A percentile compares a stretch with the other conserved stretches of the same genome.
Evolutionary conservation across 1,140 invertebrate genomes (phyloP).

Genomic region (Drosophila pachea): DNA sequence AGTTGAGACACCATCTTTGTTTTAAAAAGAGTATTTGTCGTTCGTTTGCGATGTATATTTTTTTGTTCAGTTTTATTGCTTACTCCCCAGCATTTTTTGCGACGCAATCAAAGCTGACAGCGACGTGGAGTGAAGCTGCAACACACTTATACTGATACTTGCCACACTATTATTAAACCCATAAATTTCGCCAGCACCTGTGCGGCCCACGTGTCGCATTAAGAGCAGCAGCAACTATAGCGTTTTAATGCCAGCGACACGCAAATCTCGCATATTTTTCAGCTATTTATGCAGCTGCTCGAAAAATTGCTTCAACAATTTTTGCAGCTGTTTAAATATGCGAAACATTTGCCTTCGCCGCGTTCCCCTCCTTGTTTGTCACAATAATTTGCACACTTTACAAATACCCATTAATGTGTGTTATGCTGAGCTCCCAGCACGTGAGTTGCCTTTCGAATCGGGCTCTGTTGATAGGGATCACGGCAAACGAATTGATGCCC

Average conservation of each 20-base stretch:
- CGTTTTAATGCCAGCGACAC: conserved; percentile 25
- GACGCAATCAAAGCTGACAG: conserved; percentile 29
- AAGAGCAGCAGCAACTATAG: conserved; percentile 6
- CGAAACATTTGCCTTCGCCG: conserved; percentile 37
- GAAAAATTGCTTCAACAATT: conserved; percentile 22
- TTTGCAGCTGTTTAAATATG: conserved; percentile 64
- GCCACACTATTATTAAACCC: conserved; percentile 63
- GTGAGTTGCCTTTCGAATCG: conserved; percentile 64
- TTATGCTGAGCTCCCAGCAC: conserved; percentile 52
- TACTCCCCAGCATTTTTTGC: conserved; percentile 6
- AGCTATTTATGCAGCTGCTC: conserved; percentile 43
- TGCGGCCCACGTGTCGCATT: conserved; percentile 55
- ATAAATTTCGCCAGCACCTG: conserved; percentile 59
- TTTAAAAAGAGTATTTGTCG: no score
- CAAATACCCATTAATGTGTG: conserved; percentile 56
- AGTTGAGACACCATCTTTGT: not conserved
- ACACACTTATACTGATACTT: conserved; percentile 25
- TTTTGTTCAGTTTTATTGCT: not conserved
- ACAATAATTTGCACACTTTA: conserved; percentile 44
- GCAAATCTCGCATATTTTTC: conserved; percentile 37
- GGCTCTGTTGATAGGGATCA: conserved; percentile 1
- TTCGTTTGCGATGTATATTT: no score
- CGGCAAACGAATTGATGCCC: not conserved
- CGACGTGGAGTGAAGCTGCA: conserved; percentile 36
- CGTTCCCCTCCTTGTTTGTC: conserved; percentile 10